Conservation (phyloP, 2,113 vertebrate genomes). For the Nesospiza acunhae region DNA sequence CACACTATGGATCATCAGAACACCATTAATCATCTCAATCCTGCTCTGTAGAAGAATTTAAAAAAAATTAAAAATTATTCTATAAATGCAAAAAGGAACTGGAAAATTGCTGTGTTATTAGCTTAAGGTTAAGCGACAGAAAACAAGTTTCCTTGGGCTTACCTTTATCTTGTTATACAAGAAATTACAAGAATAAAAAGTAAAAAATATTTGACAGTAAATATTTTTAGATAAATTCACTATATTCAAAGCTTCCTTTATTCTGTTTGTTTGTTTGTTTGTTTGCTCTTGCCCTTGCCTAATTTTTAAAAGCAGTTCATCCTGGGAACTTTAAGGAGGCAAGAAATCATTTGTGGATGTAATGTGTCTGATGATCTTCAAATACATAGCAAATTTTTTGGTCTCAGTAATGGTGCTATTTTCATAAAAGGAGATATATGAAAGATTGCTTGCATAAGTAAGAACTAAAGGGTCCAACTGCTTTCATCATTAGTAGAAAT, state of each 20-base stretch:
- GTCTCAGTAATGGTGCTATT: neutral
- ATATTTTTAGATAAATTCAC: neutral
- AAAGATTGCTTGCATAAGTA: neutral
- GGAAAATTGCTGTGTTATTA: neutral
- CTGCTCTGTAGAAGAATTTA: constrained; percentile 81
- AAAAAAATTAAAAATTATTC: neutral
- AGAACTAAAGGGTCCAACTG: neutral
- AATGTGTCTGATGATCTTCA: neutral
- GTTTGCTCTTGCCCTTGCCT: neutral
- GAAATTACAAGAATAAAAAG: neutral
- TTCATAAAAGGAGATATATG: neutral
- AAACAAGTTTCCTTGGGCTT: neutral
- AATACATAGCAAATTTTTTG: neutral
- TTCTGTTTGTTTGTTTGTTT: neutral
- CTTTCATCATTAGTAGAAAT: neutral
- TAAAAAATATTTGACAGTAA: neutral
- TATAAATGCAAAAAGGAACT: neutral
- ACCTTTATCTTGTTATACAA: neutral
- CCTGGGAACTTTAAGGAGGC: neutral
- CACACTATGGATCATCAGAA: constrained; percentile 84
- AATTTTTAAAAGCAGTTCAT: neutral
- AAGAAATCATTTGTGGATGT: neutral
- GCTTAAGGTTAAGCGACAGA: neutral
- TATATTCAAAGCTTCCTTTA: neutral
- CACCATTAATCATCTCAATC: constrained; percentile 84